Base-by-base conservation (phyloP, 2,113 vertebrate genomes). In the rat (Rattus norvegicus) region DNA sequence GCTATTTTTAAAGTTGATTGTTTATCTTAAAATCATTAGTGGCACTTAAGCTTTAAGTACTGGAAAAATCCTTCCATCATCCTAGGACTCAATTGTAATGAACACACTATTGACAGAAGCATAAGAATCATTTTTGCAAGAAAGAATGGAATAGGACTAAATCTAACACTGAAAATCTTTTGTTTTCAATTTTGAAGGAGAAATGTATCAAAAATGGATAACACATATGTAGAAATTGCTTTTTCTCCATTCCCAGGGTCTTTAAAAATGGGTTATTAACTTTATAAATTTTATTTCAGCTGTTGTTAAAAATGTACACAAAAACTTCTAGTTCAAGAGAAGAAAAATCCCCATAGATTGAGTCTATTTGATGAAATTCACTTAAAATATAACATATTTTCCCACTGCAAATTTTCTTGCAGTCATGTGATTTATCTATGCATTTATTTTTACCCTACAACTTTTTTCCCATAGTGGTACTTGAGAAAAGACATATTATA, bases 241-340 rank as follows among this genome's bases (percentile, higher is more conserved):
- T 93, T 94, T 52, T 8, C 83, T 52, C 11, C 84, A 30, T 75
- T 63, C 6, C n/a, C 6, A 72, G 8, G 13, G 75, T 49, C 72
- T 91, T 93, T 93, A 77, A 93, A 95, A 92, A 54, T 14, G 61
- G 90, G 1, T 73, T 91, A 49, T 87, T 67, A 97, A 73, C 87
- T 91, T 79, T 92, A 22, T 28, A 91, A 95, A 81, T 88, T 91
- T 49, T 9, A 77, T 83, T 92, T 94, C 52, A 92, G 75, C 24
- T 59, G 26, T 17, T 83, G 13, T 84, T 80, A 63, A 49, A 79
- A 56, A 20, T 87, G 77, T 87, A 36, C 30, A 84, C 22, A 89
- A 47, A 39, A 39, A 88, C 61, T 75, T 91, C 61, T 63, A 70
- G 28, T 67, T 87, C 36, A 70, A 95, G 61, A 43, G 26, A 73